Evolutionary conservation across 1,140 invertebrate species (phyloP), one percentile per base, ranked within the genome.

Genomic region (Gryllus bimaculatus): DNA sequence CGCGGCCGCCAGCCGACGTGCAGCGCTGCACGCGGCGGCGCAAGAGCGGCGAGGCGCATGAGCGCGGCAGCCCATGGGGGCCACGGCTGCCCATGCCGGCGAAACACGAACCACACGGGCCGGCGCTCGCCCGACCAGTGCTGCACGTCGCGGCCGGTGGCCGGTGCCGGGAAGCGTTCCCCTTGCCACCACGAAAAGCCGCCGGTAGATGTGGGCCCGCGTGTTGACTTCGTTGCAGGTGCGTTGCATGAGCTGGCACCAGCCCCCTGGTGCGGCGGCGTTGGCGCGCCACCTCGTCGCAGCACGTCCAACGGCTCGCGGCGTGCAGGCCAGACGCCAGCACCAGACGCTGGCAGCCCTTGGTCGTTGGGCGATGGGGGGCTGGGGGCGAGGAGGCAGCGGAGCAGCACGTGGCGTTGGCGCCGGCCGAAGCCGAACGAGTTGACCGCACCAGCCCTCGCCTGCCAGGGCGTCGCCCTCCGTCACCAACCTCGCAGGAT

Each of bases 271-370:
- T 5, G 7, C n/a, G 74, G 74, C 10, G 54, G 54, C 10, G 10
- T 66, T 66, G n/a, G 54, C 54, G 54, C 54, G 10, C 7, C 82
- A 94, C 89, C n/a, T 91, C 86, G n/a, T n/a, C 8, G 86, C 73
- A 97, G 86, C 76, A 84, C 84, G 66, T 90, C 86, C 0, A n/a
- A 97, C 89, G 7, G 92, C 79, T 95, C 89, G 83, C 93, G n/a
- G 89, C 48, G 92, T 93, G 81, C 94, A n/a, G 87, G 21, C 91
- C 91, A 80, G 90, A 91, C 66, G 88, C 88, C 4, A 86, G 85
- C 6, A 93, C 88, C n/a, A 95, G 82, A 80, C 92, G 85, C 3
- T n/a, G 90, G 91, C n/a, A 91, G 78, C n/a, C n/a, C n/a, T n/a
- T n/a, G n/a, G n/a, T n/a, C n/a, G n/a, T n/a, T n/a, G n/a, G n/a